phyloP scores from a whole-genome alignment of 2,888 invertebrate species.

The Therioaphis trifolii region DNA sequence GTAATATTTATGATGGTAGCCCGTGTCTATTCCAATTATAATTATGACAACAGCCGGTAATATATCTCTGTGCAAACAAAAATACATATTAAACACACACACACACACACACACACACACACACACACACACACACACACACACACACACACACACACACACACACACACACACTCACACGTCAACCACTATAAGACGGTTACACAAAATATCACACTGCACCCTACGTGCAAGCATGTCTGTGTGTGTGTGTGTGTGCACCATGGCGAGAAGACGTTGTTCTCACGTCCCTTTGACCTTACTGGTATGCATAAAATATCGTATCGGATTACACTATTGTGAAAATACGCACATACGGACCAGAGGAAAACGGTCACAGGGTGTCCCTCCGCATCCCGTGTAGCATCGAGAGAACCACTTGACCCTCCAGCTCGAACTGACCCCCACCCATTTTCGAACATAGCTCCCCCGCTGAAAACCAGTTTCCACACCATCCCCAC shows the following conservation, averaged over 20 bases:
- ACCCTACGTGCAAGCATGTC: too few relatives aligned
- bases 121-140: not conserved
- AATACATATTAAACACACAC: not conserved
- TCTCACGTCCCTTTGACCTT: conserved; percentile 44
- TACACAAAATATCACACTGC: not conserved
- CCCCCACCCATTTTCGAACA: not conserved
- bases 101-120: not conserved
- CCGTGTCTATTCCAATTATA: too few relatives aligned
- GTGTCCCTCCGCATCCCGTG: conserved; percentile 9
- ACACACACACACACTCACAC: not conserved
- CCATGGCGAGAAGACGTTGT: not conserved
- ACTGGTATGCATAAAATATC: not conserved
- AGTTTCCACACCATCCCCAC: conserved; percentile 35
- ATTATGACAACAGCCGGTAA: too few relatives aligned
- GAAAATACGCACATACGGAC: conserved; percentile 21
- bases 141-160: not conserved
- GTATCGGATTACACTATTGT: conserved; percentile 60
- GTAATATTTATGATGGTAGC: too few relatives aligned
- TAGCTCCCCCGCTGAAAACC: conserved; percentile 32
- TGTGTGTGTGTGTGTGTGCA: not conserved
- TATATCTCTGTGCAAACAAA: too few relatives aligned
- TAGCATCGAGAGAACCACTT: conserved; percentile 33
- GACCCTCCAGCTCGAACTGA: conserved; percentile 38
- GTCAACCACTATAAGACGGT: not conserved
- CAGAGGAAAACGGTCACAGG: conserved; percentile 54